phyloP scores from a whole-genome alignment of 2,797 vertebrate species.

The Rousettus madagascariensis region DNA sequence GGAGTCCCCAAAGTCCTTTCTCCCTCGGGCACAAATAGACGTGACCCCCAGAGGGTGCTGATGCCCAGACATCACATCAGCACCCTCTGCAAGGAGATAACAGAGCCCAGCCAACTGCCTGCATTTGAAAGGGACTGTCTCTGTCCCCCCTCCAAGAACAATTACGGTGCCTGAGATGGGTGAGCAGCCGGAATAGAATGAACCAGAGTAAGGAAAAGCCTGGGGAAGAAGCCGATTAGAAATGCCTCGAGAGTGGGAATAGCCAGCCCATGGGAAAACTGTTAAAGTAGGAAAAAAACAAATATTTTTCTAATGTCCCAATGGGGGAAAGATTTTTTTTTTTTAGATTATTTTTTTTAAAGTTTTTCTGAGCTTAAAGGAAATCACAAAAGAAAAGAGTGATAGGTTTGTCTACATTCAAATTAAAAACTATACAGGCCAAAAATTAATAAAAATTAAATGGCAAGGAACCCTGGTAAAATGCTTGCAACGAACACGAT shows the following conservation, averaged over 20 bases:
- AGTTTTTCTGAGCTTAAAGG: not conserved
- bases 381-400: not conserved
- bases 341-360: too few relatives aligned
- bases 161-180: too few relatives aligned
- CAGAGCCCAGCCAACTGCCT: not conserved
- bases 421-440: not conserved
- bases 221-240: not conserved
- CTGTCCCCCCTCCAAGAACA: not conserved
- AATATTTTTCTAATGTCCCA: not conserved
- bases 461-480: not conserved
- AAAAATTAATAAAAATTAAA: conserved; percentile 24
- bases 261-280: not conserved
- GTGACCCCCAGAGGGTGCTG: not conserved
- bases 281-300: not conserved
- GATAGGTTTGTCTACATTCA: not conserved
- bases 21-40: not conserved
- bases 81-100: not conserved
- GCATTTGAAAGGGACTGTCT: not conserved
- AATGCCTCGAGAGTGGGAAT: not conserved
- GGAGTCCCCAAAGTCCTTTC: not conserved
- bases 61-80: fast-evolving
- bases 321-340: not conserved
- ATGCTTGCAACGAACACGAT: not conserved
- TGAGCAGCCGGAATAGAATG: not conserved
- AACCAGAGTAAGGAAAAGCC: not conserved